phyloP scores from a whole-genome alignment of 2,888 invertebrate species.

The Plutella xylostella region DNA sequence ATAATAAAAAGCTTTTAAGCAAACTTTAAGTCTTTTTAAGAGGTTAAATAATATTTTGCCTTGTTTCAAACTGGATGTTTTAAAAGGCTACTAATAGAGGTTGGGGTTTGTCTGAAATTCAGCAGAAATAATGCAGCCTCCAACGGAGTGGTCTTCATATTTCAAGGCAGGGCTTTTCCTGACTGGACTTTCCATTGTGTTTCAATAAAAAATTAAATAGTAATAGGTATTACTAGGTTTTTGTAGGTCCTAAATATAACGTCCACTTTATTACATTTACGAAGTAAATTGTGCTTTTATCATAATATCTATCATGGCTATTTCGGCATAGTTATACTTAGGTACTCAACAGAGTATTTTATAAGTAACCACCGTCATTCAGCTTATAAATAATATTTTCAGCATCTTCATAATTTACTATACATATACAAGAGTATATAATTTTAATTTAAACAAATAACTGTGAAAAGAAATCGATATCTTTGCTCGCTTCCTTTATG shows the following conservation, averaged over 20 bases:
- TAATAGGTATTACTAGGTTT: no score
- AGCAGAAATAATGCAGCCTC: slow-evolving; percentile 30
- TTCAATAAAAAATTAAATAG: no score
- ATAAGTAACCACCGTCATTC: no score
- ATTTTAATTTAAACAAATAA: no score
- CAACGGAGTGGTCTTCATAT: slow-evolving; percentile 21
- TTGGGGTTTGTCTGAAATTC: slow-evolving; percentile 21
- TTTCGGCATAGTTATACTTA: no score
- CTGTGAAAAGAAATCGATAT: no score
- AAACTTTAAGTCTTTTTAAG: slow-evolving; percentile 5
- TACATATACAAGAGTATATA: no score
- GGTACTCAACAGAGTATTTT: no score
- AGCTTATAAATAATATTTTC: no score
- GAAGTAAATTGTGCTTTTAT: background rate
- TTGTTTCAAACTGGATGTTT: slow-evolving; percentile 20
- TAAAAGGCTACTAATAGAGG: slow-evolving; percentile 29
- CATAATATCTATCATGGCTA: background rate
- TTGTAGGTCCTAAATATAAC: background rate
- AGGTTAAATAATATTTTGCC: slow-evolving; percentile 16
- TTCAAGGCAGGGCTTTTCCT: slow-evolving; percentile 21
- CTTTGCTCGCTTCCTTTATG: slow-evolving; percentile 29
- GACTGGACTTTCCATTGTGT: no score
- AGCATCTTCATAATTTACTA: no score
- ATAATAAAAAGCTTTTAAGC: slow-evolving; percentile 5
- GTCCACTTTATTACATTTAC: background rate